A percentile compares a stretch with the other conserved stretches of the same genome.
Evolutionary conservation across 1,140 invertebrate genomes (phyloP).

Genomic region (Drosophila azteca): DNA sequence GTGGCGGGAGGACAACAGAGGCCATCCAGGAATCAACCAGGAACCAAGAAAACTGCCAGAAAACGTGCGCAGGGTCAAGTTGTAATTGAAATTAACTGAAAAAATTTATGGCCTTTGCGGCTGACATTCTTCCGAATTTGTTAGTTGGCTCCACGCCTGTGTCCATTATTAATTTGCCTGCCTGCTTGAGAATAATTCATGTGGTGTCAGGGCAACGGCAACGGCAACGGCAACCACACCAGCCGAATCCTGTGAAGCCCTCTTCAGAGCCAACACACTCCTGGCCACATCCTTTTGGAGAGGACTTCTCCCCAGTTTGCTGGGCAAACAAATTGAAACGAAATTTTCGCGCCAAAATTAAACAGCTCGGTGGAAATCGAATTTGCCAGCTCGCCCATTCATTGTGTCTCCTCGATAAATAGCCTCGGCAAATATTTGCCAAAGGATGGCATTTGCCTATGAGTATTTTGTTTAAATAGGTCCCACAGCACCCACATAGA

Average conservation of each 20-base stretch:
- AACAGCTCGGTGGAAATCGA: conserved; percentile 46
- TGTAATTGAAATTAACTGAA: conserved; percentile 78
- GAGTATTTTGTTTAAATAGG: conserved; percentile 81
- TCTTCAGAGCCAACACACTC: no score
- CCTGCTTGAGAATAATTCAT: conserved; percentile 44
- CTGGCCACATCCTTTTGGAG: no score
- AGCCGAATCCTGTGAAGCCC: no score
- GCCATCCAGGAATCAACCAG: neutral
- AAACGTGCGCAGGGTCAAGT: conserved; percentile 43
- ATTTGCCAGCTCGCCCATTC: conserved; percentile 41
- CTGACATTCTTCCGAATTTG: conserved; percentile 33
- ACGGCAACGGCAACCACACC: neutral
- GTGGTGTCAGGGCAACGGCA: conserved; percentile 28
- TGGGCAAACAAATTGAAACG: conserved; percentile 49
- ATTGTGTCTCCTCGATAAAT: conserved; percentile 39
- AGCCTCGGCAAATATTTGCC: conserved; percentile 67
- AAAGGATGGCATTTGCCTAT: conserved; percentile 76
- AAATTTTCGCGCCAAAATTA: conserved; percentile 65
- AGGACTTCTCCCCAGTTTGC: conserved; percentile 14
- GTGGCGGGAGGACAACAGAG: no score
- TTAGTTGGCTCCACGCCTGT: conserved; percentile 13
- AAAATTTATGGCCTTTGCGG: conserved; percentile 71
- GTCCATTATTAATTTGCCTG: conserved; percentile 53
- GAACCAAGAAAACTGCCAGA: conserved; percentile 1
- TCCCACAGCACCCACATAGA: conserved; percentile 46